Evolutionary conservation across 2,797 vertebrate genomes (phyloP), one percentile per base, ranked within the genome.

Genomic region (Numenius phaeopus): DNA sequence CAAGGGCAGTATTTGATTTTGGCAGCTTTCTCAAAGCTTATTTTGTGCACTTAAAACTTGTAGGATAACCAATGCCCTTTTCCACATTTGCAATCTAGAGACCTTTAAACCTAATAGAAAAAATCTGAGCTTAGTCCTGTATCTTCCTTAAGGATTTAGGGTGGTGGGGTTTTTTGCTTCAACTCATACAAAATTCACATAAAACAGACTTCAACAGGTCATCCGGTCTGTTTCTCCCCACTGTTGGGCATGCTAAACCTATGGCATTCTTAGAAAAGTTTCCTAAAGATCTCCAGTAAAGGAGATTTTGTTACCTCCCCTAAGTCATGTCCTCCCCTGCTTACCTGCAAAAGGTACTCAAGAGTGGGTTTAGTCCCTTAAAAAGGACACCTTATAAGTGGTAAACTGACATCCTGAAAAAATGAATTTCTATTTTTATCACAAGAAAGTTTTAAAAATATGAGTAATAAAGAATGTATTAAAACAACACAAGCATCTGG

Each of bases 111-210:
- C 4, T 39, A 75, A 67, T 9, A 58, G 19, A 14, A 15, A 32
- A 59, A 47, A 46, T 1, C 0, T 29, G 1, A 1, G 0, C 64
- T 78, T 81, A 14, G 27, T 59, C 13, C 6, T 52, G 6, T 21
- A 18, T 44, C 14, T 62, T 58, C 24, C 4, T 52, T 21, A 22
- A 8, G 30, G 18, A 55, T 66, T 58, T 67, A 8, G 11, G 1
- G 13, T 3, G 13, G 8, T 2, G 17, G 40, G 4, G 3, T 47
- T 26, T 32, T 76, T 73, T 13, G 5, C 7, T 83, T 87, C 78
- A 44, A 71, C 2, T 77, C 11, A 34, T 30, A 55, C 6, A 58
- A 87, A 77, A 34, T 14, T 70, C 39, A 55, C 42, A 4, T 24
- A 87, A 90, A 29, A 67, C 17, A 52, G 19, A 49, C 9, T 14